Evolutionary conservation across 2,888 invertebrate genomes (phyloP).

Genomic region (Drosophila algonquin): DNA sequence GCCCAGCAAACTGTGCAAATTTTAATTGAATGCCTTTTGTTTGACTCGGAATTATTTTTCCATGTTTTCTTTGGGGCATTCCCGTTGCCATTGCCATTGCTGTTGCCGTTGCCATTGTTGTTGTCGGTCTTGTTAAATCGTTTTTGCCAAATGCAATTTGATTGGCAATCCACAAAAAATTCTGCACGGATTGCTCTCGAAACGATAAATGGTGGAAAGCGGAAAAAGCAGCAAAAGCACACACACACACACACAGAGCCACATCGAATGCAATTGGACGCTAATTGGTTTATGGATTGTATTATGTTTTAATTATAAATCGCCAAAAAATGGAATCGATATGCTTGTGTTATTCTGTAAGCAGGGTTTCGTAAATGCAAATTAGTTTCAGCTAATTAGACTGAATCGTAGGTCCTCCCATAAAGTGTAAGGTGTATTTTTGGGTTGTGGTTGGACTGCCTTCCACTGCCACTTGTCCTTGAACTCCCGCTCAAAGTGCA

Average conservation of each 20-base stretch:
- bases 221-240: constrained; percentile 21
- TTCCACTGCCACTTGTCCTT: background rate
- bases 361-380: background rate
- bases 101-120: background rate
- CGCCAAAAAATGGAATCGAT: constrained; percentile 34
- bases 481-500: constrained; percentile 8
- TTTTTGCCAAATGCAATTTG: constrained; percentile 32
- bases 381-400: constrained; percentile 8
- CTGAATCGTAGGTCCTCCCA: background rate
- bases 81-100: background rate
- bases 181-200: constrained; percentile 13
- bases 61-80: constrained; percentile 25
- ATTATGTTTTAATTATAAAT: constrained; percentile 57
- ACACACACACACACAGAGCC: background rate
- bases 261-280: constrained; percentile 25
- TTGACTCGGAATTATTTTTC: constrained; percentile 45
- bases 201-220: constrained; percentile 35
- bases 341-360: constrained; percentile 3
- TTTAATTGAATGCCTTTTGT: constrained; percentile 77
- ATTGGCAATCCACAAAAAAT: constrained; percentile 11
- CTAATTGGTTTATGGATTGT: constrained; percentile 67
- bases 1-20: constrained; percentile 59
- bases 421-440: too few species aligned
- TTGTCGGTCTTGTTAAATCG: constrained; percentile 27
- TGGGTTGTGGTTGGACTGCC: too few species aligned